Evolutionary conservation across 2,888 invertebrate genomes (phyloP), one percentile per base, ranked within the genome.

Genomic region (Chesias legatella): DNA sequence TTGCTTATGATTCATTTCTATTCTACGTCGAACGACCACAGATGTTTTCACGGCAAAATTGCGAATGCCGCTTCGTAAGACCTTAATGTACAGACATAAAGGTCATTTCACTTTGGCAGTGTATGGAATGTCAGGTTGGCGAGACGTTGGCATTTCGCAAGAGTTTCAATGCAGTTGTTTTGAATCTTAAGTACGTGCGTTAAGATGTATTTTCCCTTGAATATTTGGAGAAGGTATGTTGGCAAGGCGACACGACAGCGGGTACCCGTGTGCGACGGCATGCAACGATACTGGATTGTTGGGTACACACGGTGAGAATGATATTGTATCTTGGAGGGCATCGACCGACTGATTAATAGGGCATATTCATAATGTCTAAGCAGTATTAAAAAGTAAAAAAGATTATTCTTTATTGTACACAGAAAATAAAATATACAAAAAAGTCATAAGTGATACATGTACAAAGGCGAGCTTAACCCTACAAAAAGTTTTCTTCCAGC

Each of bases 181-280:
- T 41, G 39, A 7, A 1, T 26, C 25, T 41, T 54, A 52, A 33
- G 0, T 0, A 0, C 0, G 5, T 2, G 1, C 0, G 0, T 9
- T 55, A 57, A 52, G 50, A 56, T 32, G 20, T 27, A 42, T 40
- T 58, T 55, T 64, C 0, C 10, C 6, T 4, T 25, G 36, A 23
- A 21, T 25, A 7, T n/a, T 6, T 7, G 43, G 43, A 38, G 25
- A 1, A 17, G 9, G 27, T 48, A 49, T 40, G 47, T 51, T 65
- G 50, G 69, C 41, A 24, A 46, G 54, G 52, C 56, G 60, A 67
- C 70, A 68, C 63, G 78, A 75, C 74, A 77, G 73, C 69, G 67
- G 70, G 75, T 71, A 70, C 67, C 73, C 75, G 79, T 71, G 79
- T 80, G 80, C 78, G 78, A 73, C 76, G 82, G 79, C 79, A 81